phyloP scores from a whole-genome alignment of 1,140 invertebrate species.

The Bombyx mori region DNA sequence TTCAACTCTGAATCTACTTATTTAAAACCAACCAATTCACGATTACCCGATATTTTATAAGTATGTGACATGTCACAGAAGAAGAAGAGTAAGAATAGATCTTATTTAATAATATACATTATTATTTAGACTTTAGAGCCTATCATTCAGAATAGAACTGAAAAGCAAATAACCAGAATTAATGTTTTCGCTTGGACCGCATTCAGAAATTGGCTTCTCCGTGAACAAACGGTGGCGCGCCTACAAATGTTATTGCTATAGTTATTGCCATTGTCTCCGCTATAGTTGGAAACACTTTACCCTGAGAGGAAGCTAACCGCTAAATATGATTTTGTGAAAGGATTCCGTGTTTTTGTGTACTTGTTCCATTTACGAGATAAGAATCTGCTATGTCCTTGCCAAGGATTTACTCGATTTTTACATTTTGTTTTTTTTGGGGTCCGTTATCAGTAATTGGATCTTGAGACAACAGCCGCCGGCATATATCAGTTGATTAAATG shows the following conservation, averaged over 20 bases:
- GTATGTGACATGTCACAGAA: too few species aligned
- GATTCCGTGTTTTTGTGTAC: constrained; percentile 2
- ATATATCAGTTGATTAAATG: too few species aligned
- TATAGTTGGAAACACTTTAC: constrained; percentile 32
- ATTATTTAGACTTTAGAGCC: too few species aligned
- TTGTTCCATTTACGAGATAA: constrained; percentile 1
- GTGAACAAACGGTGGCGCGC: constrained; percentile 29
- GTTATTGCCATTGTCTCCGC: constrained; percentile 38
- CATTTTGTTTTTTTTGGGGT: background rate
- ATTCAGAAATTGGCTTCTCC: constrained; percentile 26
- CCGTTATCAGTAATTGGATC: background rate
- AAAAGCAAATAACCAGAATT: too few species aligned
- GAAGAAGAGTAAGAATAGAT: too few species aligned
- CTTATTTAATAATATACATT: too few species aligned
- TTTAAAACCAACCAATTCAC: too few species aligned
- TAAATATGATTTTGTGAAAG: constrained; percentile 17
- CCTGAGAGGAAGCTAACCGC: constrained; percentile 8
- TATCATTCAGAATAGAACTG: too few species aligned
- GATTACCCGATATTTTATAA: too few species aligned
- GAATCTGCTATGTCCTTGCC: background rate
- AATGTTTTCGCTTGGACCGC: too few species aligned
- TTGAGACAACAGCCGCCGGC: background rate
- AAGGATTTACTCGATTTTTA: too few species aligned
- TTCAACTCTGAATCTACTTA: too few species aligned
- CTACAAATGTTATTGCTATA: constrained; percentile 49